phyloP scores from a whole-genome alignment of 2,797 vertebrate genomes.

The Chrysocyon brachyurus region DNA sequence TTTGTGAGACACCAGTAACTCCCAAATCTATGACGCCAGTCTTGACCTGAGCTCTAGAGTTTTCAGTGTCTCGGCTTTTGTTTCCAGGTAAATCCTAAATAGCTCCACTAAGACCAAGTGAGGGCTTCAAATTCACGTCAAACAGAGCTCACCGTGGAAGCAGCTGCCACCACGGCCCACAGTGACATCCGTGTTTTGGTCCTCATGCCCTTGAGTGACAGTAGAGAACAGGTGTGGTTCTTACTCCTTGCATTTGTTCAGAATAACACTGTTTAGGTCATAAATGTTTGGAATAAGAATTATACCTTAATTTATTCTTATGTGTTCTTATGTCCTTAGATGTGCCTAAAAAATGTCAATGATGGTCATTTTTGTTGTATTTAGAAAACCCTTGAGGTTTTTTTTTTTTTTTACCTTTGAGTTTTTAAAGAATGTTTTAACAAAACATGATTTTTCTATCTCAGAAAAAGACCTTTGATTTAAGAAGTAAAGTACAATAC shows the following conservation, averaged over 20 bases:
- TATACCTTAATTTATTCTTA: neutral
- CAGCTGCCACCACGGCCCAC: neutral
- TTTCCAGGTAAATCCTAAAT: neutral
- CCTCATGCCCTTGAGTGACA: neutral
- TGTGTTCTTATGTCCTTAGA: neutral
- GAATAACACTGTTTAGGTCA: neutral
- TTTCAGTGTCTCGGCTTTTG: neutral
- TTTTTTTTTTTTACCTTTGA: too few relatives aligned
- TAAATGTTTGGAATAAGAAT: neutral
- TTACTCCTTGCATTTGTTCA: constrained; percentile 17
- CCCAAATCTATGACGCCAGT: neutral
- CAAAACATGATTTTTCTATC: neutral
- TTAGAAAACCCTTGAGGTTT: neutral
- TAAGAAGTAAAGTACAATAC: neutral
- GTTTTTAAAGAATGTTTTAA: neutral
- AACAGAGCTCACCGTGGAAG: neutral
- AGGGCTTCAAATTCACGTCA: neutral
- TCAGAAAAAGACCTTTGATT: neutral
- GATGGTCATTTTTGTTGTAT: neutral
- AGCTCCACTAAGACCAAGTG: neutral
- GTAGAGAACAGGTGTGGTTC: neutral
- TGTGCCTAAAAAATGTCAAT: neutral
- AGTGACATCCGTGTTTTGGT: neutral
- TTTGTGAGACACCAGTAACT: neutral
- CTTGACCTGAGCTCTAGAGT: neutral